Evolutionary conservation across 2,113 vertebrate species (phyloP).

Genomic region (Scolopax mira): DNA sequence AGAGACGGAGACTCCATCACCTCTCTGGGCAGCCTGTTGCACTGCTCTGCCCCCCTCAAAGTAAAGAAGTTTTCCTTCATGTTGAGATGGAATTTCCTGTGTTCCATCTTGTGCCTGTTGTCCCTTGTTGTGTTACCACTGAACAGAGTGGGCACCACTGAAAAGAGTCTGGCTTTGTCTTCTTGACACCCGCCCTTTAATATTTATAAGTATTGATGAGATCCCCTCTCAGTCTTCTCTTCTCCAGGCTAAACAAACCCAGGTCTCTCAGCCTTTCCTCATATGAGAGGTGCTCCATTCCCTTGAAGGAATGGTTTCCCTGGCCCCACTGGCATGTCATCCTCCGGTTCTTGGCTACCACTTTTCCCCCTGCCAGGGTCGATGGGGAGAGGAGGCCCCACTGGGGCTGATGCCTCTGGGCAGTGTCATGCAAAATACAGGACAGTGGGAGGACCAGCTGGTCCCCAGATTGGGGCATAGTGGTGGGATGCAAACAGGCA

Average conservation of each 20-base stretch:
- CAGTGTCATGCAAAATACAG: neutral
- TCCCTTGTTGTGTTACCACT: neutral
- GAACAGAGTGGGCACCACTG: neutral
- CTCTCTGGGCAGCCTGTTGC: neutral
- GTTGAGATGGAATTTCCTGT: neutral
- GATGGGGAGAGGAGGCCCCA: neutral
- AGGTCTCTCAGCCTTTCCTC: neutral
- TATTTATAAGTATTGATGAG: neutral
- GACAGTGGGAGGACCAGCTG: neutral
- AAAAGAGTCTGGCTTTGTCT: neutral
- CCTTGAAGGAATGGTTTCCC: neutral
- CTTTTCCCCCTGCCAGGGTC: neutral
- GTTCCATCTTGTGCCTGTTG: neutral
- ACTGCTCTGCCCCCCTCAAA: neutral
- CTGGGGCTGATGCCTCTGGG: neutral
- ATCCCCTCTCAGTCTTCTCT: neutral
- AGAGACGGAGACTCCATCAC: neutral
- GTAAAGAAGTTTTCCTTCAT: neutral
- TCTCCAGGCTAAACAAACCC: neutral
- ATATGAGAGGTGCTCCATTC: neutral
- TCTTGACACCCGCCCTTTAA: neutral
- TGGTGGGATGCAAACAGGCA: neutral
- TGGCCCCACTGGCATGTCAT: accelerated
- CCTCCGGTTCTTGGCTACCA: neutral
- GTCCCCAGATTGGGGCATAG: neutral